Evolutionary conservation across 2,113 vertebrate genomes (phyloP), one percentile per base, ranked within the genome.

Genomic region (Menura novaehollandiae): DNA sequence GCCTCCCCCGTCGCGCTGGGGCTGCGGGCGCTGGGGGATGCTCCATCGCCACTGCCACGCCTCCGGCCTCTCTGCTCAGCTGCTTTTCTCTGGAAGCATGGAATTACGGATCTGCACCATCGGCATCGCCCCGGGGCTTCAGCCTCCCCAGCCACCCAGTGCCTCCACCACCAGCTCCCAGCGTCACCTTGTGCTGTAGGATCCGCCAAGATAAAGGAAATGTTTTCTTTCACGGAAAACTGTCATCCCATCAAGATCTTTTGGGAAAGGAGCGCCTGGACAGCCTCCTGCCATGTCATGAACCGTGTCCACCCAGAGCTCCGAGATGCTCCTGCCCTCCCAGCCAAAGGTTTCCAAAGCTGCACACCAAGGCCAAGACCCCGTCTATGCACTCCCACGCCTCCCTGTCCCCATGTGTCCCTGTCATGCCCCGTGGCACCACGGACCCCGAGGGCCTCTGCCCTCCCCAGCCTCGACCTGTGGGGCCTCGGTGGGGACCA

Each of bases 261-360:
- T 20, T 27, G 66, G 88, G 60, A 35, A 44, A 16, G 24, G 24
- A 71, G 60, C 1, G 0, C 76, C 84, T 0, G 0, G 53, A 52
- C 91, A 56, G 47, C 76, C 75, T 85, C 83, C 74, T 3, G 28
- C 56, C 8, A 0, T 9, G 66, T 13, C 35, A 0, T 2, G 30
- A 62, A 9, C 85, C 0, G 2, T 23, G 58, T 41, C 68, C 63
- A 15, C 5, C 6, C 32, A 63, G 80, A 53, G 74, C 81, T 88
- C 82, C 1, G 1, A 82, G 91, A 33, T 41, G 79, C 83, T 93
- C 79, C 86, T 37, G 63, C 60, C 63, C 4, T 41, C 75, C 92
- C 72, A 88, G 71, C 85, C 88, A 90, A 91, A 96, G 95, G 90
- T 91, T 94, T 89, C 93, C 90, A 81, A 75, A 95, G 95, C 92